Base-by-base conservation (phyloP, 2,797 vertebrate species). In the Cephalopachus bancanus region DNA sequence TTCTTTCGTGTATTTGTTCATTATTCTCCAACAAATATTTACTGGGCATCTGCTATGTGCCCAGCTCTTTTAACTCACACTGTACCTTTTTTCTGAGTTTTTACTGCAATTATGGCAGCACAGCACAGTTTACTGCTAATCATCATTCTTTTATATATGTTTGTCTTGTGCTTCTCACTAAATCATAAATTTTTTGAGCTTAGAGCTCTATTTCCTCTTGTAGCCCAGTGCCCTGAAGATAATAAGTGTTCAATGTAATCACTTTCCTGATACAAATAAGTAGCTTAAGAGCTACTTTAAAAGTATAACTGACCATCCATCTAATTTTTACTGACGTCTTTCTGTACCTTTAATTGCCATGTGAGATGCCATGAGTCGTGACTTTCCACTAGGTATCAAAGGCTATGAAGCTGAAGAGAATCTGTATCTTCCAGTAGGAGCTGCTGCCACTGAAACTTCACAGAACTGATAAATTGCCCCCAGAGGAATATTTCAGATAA, bases 401-500 rank as follows among this genome's bases (percentile, higher is more conserved):
- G 78, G 14, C 6, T 76, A 15, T 49, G 60, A 93, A 94, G 28
- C 83, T 71, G 37, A 89, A 62, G 93, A 95, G 95, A 97, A 89
- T 79, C 76, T 19, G 0, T 62, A 62, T 87, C 62, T 87, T 94
- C 91, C 72, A 75, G 28, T 53, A 89, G 74, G 26, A 95, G 78
- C 19, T 93, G 51, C 96, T 97, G 92, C 93, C 95, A 89, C 76
- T 62, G 80, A 83, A 85, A 89, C 84, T 67, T 96, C 94, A 78
- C 69, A 72, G 90, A 95, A 80, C 65, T 94, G 93, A 96, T 96
- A 85, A 89, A 97, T 93, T 88, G 62, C 81, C 90, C 83, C 78
- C 72, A 2, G 51, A 90, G 76, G 94, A 76, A 44, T 85, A 62
- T 86, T 95, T 92, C 91, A 85, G 84, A 97, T 93, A 90, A 95